A percentile compares a stretch with the other conserved stretches of the same genome.
These are phyloP conservation scores for Eremophila alpestris DNA, from an alignment of 2,797 vertebrate species.

Conservation along the genomic window DNA sequence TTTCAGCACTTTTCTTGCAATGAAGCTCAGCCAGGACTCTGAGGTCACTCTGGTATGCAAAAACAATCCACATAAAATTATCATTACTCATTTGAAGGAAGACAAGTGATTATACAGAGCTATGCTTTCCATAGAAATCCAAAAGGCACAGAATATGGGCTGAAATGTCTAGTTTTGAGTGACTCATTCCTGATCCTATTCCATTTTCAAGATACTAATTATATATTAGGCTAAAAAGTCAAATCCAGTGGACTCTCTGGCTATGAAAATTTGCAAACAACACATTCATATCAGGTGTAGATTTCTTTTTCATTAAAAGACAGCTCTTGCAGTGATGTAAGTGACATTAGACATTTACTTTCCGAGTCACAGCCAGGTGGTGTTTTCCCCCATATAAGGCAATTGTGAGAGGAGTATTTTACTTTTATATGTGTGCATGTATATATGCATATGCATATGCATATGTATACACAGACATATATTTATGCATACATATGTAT, in stretches of 20 bases:
- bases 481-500: no score
- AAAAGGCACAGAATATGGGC: background rate
- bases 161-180: background rate
- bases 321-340: background rate
- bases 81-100: slow-evolving; percentile 15
- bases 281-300: background rate
- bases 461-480: background rate
- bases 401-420: background rate
- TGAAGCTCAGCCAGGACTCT: background rate
- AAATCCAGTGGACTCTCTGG: background rate
- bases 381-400: background rate
- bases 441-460: no score
- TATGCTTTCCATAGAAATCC: background rate
- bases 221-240: background rate
- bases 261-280: background rate
- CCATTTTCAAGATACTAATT: background rate
- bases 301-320: background rate
- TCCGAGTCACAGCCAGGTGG: background rate
- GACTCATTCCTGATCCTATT: background rate
- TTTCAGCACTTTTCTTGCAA: slow-evolving; percentile 37
- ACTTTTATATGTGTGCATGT: background rate
- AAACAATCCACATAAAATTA: slow-evolving; percentile 45
- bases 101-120: background rate
- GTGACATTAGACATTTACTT: background rate
- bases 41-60: slow-evolving; percentile 1